phyloP scores from a whole-genome alignment of 2,888 invertebrate species.

The Sesia bembeciformis region DNA sequence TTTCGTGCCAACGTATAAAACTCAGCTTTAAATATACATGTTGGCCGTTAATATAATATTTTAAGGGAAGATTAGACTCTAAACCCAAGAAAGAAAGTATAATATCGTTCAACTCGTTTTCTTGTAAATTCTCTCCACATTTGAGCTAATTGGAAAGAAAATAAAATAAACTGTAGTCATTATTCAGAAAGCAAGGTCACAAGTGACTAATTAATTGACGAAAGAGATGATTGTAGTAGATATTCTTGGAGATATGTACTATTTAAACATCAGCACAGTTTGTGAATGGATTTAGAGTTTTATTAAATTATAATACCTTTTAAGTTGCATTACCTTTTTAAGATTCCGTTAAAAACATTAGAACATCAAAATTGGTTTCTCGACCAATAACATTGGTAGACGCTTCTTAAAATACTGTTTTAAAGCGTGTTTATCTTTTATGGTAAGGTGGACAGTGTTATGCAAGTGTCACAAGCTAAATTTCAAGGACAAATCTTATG shows the following conservation, averaged over 20 bases:
- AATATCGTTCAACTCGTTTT: conserved; percentile 5
- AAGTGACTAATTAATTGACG: conserved; percentile 42
- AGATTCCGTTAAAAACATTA: too few relatives aligned
- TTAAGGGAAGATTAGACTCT: not conserved
- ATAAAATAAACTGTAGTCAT: conserved; percentile 41
- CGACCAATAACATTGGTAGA: too few relatives aligned
- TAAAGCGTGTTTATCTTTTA: too few relatives aligned
- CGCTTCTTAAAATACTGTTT: too few relatives aligned
- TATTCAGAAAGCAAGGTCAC: conserved; percentile 40
- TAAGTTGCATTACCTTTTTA: too few relatives aligned
- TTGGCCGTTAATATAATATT: not conserved
- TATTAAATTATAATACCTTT: too few relatives aligned
- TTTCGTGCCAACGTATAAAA: too few relatives aligned
- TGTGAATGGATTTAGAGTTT: too few relatives aligned
- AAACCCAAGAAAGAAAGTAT: not conserved
- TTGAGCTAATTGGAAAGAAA: conserved; percentile 44
- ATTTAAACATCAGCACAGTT: not conserved
- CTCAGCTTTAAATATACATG: not conserved
- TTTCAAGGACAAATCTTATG: too few relatives aligned
- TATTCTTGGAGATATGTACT: not conserved
- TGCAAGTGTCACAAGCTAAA: too few relatives aligned
- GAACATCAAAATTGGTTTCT: too few relatives aligned
- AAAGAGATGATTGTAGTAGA: conserved; percentile 26
- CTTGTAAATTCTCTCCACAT: conserved; percentile 16
- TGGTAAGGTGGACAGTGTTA: too few relatives aligned